Evolutionary conservation across 2,797 vertebrate genomes (phyloP).

Genomic region (Lophius americanus): DNA sequence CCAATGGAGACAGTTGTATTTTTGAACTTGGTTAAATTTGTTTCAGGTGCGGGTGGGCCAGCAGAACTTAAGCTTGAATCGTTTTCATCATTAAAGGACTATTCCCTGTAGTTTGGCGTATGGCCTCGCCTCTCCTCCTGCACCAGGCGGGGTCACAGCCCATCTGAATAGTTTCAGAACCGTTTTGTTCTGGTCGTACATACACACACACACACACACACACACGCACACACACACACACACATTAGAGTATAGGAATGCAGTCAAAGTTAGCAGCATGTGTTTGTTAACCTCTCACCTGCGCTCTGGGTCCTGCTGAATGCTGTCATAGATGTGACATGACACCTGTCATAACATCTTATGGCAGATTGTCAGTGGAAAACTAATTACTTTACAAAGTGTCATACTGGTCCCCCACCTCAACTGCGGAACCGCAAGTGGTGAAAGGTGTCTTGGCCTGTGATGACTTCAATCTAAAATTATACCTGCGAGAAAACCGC

Average conservation of each 20-base stretch:
- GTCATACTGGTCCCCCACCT: constrained; percentile 32
- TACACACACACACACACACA: constrained; percentile 44
- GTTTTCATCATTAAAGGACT: constrained; percentile 72
- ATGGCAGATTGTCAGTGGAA: constrained; percentile 60
- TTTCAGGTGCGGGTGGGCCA: constrained; percentile 72
- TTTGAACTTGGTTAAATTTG: constrained; percentile 63
- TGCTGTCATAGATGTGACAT: constrained; percentile 68
- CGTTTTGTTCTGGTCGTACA: constrained; percentile 34
- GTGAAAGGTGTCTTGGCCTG: constrained; percentile 44
- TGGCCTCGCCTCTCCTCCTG: constrained; percentile 53
- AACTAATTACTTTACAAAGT: constrained; percentile 73
- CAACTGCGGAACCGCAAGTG: constrained; percentile 17
- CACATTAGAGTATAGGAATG: constrained; percentile 49
- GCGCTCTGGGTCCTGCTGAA: constrained; percentile 51
- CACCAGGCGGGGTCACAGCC: constrained; percentile 45
- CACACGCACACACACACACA: constrained; percentile 19
- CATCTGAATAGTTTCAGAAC: constrained; percentile 54
- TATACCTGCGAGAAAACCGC: constrained; percentile 20
- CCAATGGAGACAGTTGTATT: constrained; percentile 50
- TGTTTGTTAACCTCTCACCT: constrained; percentile 76
- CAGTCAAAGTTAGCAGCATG: constrained; percentile 73
- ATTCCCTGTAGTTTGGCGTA: constrained; percentile 65
- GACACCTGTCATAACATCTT: constrained; percentile 81
- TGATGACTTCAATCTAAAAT: constrained; percentile 35
- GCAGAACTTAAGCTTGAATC: constrained; percentile 56